A percentile compares a stretch with the other conserved stretches of the same genome.
These are phyloP conservation scores for Venustaconcha ellipsiformis DNA, from an alignment of 1,140 invertebrate genomes.

Conservation along the genomic window DNA sequence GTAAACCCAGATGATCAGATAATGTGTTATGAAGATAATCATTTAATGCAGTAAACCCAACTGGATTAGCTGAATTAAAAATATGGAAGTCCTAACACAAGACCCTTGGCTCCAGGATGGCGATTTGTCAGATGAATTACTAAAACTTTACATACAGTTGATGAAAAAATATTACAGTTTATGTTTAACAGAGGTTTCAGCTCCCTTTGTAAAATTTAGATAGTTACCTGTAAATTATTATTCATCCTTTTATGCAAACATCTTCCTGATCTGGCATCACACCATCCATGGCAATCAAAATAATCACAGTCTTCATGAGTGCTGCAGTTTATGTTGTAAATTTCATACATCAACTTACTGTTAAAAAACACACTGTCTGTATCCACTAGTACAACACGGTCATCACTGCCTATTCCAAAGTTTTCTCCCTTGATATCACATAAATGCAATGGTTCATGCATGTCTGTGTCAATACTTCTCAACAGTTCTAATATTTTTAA, in stretches of 20 bases:
- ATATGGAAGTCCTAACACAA: too few relatives aligned
- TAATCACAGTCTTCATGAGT: conserved; percentile 76
- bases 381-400: conserved; percentile 73
- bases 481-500: conserved; percentile 76
- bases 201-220: too few relatives aligned
- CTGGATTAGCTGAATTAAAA: too few relatives aligned
- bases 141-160: too few relatives aligned
- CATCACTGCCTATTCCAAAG: conserved; percentile 74
- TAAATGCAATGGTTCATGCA: conserved; percentile 74
- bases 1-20: too few relatives aligned
- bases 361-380: conserved; percentile 68
- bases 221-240: conserved; percentile 75
- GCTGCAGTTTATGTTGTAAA: conserved; percentile 66
- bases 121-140: too few relatives aligned
- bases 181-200: too few relatives aligned
- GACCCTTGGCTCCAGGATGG: too few relatives aligned
- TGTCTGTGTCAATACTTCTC: conserved; percentile 73
- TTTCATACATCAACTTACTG: conserved; percentile 27
- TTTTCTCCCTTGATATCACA: conserved; percentile 79
- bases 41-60: too few relatives aligned
- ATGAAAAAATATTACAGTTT: too few relatives aligned
- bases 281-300: conserved; percentile 76
- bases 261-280: conserved; percentile 68
- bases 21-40: too few relatives aligned
- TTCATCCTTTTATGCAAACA: conserved; percentile 74